phyloP scores from a whole-genome alignment of 2,113 vertebrate species.

The Meles meles region DNA sequence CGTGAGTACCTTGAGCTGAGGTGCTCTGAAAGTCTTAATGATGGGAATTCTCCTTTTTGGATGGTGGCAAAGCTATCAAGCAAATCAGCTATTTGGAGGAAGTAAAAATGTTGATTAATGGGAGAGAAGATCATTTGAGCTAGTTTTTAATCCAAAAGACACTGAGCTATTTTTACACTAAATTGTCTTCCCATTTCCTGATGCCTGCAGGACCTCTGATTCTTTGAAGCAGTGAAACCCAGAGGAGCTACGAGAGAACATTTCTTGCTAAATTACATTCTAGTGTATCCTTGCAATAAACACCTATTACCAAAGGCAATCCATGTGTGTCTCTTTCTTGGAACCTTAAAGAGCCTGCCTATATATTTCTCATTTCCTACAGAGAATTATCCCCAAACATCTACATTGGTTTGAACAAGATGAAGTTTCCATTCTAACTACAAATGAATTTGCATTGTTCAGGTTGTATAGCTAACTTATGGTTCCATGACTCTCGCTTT shows the following conservation, averaged over 20 bases:
- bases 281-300: not conserved
- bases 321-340: not conserved
- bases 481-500: slow-evolving; percentile 36
- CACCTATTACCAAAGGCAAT: slow-evolving; percentile 38
- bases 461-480: slow-evolving; percentile 38
- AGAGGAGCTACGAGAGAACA: not conserved
- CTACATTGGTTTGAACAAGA: not conserved
- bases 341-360: not conserved
- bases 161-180: not conserved
- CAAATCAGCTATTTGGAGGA: not conserved
- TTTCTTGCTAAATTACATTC: slow-evolving; percentile 13
- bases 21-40: not conserved
- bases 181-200: not conserved
- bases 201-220: not conserved
- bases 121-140: not conserved
- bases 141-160: not conserved
- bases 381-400: slow-evolving; percentile 36
- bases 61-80: not conserved
- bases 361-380: slow-evolving; percentile 8
- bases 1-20: not conserved
- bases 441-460: slow-evolving; percentile 24
- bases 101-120: not conserved
- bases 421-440: slow-evolving; percentile 30
- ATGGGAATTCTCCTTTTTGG: not conserved
- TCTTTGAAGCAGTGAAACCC: not conserved